Evolutionary conservation across 2,888 invertebrate species (phyloP).

Genomic region (Yponomeuta cagnagella): DNA sequence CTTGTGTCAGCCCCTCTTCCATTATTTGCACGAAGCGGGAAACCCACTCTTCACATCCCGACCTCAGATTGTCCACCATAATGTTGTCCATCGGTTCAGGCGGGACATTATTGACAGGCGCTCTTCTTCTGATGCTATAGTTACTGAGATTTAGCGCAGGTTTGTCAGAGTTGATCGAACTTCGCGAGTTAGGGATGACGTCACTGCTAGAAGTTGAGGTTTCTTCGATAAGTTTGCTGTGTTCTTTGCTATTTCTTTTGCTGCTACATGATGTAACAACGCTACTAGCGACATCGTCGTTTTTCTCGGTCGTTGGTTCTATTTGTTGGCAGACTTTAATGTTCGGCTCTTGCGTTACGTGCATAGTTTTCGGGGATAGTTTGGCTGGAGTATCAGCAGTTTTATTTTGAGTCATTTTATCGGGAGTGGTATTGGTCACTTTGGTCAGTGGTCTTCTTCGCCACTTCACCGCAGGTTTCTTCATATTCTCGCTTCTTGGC

Average conservation of each 20-base stretch:
- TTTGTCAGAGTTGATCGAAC: slow-evolving; percentile 23
- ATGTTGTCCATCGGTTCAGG: slow-evolving; percentile 38
- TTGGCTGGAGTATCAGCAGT: neutral
- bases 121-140: slow-evolving; percentile 8
- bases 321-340: neutral
- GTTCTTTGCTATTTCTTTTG: neutral
- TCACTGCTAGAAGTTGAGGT: slow-evolving; percentile 8
- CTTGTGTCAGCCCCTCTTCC: slow-evolving; percentile 51
- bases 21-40: slow-evolving; percentile 59
- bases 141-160: slow-evolving; percentile 14
- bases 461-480: slow-evolving; percentile 38
- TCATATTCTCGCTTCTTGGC: slow-evolving; percentile 15
- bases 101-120: slow-evolving; percentile 30
- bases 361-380: neutral
- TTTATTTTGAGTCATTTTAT: neutral
- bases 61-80: slow-evolving; percentile 46
- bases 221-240: neutral
- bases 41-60: slow-evolving; percentile 54
- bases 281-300: neutral
- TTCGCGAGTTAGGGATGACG: slow-evolving; percentile 36
- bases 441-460: slow-evolving; percentile 33
- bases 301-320: neutral
- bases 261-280: neutral
- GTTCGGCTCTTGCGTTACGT: neutral
- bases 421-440: neutral